A percentile compares a stretch with the other conserved stretches of the same genome.
Evolutionary conservation across 2,113 vertebrate species (phyloP).

Genomic region (Lepisosteus osseus): DNA sequence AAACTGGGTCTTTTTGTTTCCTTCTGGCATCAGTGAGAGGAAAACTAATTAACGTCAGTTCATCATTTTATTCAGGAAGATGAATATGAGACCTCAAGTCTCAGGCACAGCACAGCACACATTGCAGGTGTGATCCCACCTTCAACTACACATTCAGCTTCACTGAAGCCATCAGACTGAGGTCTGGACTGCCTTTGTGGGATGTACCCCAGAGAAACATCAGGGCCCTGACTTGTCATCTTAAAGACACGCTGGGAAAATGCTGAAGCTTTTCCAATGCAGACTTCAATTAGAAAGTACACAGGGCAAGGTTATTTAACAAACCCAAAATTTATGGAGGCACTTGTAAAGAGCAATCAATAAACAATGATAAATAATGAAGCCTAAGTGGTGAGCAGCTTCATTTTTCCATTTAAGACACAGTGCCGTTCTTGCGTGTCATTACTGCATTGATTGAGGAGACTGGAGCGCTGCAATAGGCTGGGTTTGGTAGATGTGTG

Average conservation of each 20-base stretch:
- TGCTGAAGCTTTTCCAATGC: no score
- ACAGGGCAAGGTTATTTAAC: neutral
- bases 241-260: no score
- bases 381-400: neutral
- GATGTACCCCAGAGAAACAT: neutral
- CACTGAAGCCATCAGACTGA: no score
- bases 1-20: no score
- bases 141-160: neutral
- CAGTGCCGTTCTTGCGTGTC: neutral
- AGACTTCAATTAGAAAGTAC: neutral
- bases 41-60: neutral
- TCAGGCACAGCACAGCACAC: no score
- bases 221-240: no score
- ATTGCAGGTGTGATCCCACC: no score
- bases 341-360: conserved; percentile 5
- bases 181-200: no score
- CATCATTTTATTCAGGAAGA: neutral
- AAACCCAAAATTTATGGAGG: neutral
- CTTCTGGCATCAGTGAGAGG: neutral
- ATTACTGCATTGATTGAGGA: neutral
- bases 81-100: no score
- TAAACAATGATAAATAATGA: conserved; percentile 1
- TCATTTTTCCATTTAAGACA: neutral
- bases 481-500: neutral
- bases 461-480: neutral